A percentile compares a stretch with the other conserved stretches of the same genome.
These are phyloP conservation scores for Siniperca chuatsi DNA, from an alignment of 2,113 vertebrate species.

Conservation along the genomic window DNA sequence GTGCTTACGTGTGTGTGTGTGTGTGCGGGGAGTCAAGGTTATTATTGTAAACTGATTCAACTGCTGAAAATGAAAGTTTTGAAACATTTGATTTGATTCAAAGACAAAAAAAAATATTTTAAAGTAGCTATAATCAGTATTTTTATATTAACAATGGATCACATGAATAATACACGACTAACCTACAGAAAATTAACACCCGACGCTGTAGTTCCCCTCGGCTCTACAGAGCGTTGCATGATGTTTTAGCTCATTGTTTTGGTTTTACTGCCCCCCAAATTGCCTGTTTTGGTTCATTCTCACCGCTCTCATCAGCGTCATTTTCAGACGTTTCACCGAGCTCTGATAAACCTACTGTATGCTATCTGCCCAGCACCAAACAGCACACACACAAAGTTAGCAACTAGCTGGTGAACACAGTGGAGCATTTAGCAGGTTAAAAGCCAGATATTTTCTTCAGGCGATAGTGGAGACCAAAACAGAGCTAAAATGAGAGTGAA, in stretches of 20 bases:
- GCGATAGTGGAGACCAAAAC: background rate
- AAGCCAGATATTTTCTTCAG: background rate
- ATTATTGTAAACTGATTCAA: conserved; percentile 32
- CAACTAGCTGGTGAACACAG: background rate
- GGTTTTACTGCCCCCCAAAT: background rate
- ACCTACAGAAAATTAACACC: background rate
- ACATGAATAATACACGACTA: background rate
- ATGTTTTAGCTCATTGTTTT: background rate
- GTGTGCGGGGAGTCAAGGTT: conserved; percentile 25
- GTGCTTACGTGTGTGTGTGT: conserved; percentile 15
- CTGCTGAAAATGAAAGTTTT: background rate
- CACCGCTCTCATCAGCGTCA: background rate
- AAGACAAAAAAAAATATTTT: background rate
- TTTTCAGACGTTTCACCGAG: background rate
- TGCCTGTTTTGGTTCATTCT: background rate
- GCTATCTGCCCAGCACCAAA: background rate
- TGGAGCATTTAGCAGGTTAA: background rate
- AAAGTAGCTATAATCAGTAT: background rate
- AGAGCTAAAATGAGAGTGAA: background rate
- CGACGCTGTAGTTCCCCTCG: background rate
- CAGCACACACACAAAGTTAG: background rate
- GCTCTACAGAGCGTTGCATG: background rate
- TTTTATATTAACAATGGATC: background rate
- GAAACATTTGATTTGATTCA: background rate
- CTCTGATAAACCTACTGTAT: no score